Evolutionary conservation across 2,888 invertebrate genomes (phyloP), one percentile per base, ranked within the genome.

Genomic region (Busseola fusca): DNA sequence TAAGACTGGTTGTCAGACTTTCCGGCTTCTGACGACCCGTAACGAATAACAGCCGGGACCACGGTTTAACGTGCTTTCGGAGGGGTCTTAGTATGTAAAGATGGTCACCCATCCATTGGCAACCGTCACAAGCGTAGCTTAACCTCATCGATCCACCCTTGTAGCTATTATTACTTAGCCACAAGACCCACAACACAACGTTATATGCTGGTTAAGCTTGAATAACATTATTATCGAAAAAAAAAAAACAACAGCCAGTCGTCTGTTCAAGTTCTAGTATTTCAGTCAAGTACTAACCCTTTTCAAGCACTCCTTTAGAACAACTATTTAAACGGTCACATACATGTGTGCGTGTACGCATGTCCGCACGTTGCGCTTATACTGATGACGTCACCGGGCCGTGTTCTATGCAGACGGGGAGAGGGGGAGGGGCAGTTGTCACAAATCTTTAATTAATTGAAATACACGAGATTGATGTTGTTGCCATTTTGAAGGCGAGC

Each of bases 321-420:
- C 77, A 81, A 78, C 68, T 79, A 80, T 81, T 77, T 64, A 80
- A 85, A 78, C 76, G 76, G 57, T 42, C 72, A 42, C 59, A 57
- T 68, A 73, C 69, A 42, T 77, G 81, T 83, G 83, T 83, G 87
- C 72, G 79, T 79, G 73, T 70, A 79, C 82, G 85, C 77, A 82
- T 77, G 80, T 78, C 64, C 66, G 76, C 83, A 74, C 77, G 81
- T 71, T 78, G 76, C 82, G 78, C 76, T 74, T 78, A 71, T 73
- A 69, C 69, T 62, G 69, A 64, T 88, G 88, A 88, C 88, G 88
- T 88, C 88, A 88, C 64, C 48, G 45, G 25, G 58, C 64, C 57
- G n/a, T 82, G 80, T 73, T 75, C 78, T 74, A 81, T 71, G 72
- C n/a, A n/a, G 21, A 25, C 45, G 57, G 30, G 25, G 21, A 1